Evolutionary conservation across 2,888 invertebrate genomes (phyloP).

Genomic region (Lepidocyrtoides sp.): DNA sequence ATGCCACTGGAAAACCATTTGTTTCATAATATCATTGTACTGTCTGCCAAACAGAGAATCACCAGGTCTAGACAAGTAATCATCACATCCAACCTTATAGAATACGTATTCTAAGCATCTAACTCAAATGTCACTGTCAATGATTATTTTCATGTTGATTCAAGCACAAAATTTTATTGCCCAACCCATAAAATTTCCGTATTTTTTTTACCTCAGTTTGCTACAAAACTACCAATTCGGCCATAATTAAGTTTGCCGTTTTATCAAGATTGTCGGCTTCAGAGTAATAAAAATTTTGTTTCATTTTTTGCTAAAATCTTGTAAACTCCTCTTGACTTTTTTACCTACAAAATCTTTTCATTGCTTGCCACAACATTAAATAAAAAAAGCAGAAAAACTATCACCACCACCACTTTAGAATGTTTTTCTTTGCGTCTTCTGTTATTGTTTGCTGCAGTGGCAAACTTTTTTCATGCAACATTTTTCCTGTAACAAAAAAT

Average conservation of each 20-base stretch:
- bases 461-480: neutral
- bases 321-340: neutral
- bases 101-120: no score
- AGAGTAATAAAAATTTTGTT: neutral
- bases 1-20: no score
- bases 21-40: no score
- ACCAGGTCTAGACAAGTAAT: no score
- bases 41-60: no score
- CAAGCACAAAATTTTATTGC: neutral
- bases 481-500: slow-evolving; percentile 45
- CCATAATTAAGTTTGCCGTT: neutral
- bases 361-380: neutral
- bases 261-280: neutral
- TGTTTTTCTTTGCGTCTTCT: neutral
- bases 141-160: no score
- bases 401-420: neutral
- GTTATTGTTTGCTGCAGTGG: no score
- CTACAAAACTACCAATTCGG: neutral
- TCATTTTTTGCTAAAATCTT: neutral
- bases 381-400: no score
- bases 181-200: neutral
- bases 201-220: neutral
- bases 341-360: neutral
- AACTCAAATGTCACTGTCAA: no score
- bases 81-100: no score